phyloP scores from a whole-genome alignment of 2,113 vertebrate species.

The Chaetorhynchus papuensis region DNA sequence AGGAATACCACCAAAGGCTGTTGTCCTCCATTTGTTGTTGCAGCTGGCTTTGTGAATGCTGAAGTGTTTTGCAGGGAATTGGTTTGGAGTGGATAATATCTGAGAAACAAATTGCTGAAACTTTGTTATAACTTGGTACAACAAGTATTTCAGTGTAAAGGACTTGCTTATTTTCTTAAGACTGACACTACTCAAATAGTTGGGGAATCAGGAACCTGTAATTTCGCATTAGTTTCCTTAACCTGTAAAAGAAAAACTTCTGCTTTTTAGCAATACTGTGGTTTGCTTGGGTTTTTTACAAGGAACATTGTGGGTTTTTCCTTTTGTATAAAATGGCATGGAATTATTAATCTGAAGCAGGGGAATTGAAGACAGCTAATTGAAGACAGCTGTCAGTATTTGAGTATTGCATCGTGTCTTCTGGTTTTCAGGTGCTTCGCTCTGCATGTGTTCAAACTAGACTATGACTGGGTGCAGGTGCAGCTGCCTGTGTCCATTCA shows the following conservation, averaged over 20 bases:
- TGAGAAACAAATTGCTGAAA: background rate
- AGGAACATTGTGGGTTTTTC: fast-evolving
- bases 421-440: background rate
- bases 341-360: background rate
- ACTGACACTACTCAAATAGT: background rate
- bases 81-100: background rate
- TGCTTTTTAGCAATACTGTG: background rate
- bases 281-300: background rate
- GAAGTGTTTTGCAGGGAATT: background rate
- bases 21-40: background rate
- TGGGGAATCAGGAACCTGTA: background rate
- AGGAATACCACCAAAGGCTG: background rate
- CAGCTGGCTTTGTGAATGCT: background rate
- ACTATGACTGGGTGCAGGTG: too few species aligned
- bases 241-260: background rate
- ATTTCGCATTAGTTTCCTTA: background rate
- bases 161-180: background rate
- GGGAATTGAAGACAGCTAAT: background rate
- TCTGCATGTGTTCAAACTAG: background rate
- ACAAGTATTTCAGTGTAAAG: background rate
- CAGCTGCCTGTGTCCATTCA: background rate
- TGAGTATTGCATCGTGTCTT: background rate
- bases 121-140: background rate
- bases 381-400: background rate
- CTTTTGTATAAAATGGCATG: background rate